These are phyloP conservation scores for Ommatoiulus sabulosus DNA, from an alignment of 2,888 invertebrate species.

Conservation along the genomic window DNA sequence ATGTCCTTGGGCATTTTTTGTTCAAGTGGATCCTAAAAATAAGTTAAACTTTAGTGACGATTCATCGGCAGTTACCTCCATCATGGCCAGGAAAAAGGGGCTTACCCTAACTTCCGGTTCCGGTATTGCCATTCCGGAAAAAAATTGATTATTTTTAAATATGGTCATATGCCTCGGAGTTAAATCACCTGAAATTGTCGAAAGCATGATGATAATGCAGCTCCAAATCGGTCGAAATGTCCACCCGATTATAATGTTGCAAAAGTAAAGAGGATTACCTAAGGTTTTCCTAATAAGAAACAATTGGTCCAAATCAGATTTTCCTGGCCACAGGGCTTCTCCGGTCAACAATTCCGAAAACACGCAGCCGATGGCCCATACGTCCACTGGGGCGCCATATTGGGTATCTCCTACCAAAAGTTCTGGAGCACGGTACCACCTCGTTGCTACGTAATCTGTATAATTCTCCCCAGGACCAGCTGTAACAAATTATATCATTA, in stretches of 20 bases:
- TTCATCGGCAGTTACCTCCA: background rate
- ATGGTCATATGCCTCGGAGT: conserved; percentile 94
- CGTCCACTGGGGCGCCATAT: conserved; percentile 81
- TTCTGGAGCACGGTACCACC: conserved; percentile 99
- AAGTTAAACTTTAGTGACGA: background rate
- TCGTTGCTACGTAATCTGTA: conserved; percentile 98
- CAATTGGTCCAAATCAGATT: conserved; percentile 97
- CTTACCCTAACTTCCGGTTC: conserved; percentile 81
- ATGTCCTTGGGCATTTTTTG: conserved; percentile 84
- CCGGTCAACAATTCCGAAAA: conserved; percentile 86
- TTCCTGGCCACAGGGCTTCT: conserved; percentile 97
- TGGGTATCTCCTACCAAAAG: conserved; percentile 94
- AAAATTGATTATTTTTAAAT: conserved; percentile 95
- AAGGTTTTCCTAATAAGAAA: conserved; percentile 95
- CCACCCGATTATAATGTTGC: background rate
- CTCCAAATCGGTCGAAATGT: background rate
- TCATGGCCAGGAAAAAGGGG: background rate
- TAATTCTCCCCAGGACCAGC: conserved; percentile 95
- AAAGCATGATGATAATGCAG: conserved; percentile 15
- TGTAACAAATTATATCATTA: conserved; percentile 63
- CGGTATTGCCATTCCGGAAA: conserved; percentile 90
- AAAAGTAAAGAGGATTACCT: conserved; percentile 68
- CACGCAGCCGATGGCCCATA: conserved; percentile 98
- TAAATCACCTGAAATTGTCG: conserved; percentile 77
- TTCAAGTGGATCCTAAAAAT: conserved; percentile 79